A percentile compares a stretch with the other conserved stretches of the same genome.
These are phyloP conservation scores for Aricia artaxerxes DNA, from an alignment of 2,888 invertebrate genomes.

Conservation along the genomic window DNA sequence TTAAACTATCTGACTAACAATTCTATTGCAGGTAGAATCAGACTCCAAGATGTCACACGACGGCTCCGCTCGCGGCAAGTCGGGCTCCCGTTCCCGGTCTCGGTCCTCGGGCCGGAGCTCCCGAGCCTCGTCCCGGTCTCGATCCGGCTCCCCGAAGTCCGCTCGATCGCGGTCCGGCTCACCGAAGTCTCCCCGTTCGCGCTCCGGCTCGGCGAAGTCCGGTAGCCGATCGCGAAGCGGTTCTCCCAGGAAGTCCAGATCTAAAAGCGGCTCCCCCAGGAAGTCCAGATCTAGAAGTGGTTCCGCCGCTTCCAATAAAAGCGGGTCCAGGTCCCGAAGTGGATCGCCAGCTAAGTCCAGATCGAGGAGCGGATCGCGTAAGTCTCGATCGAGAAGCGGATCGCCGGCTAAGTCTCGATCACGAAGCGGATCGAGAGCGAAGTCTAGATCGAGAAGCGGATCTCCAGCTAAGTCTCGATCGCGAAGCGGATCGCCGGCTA, in stretches of 20 bases:
- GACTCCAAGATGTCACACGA: conserved; percentile 63
- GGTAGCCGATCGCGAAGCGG: not conserved
- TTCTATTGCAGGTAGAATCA: conserved; percentile 54
- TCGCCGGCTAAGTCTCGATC: conserved; percentile 42
- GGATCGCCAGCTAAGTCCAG: too few relatives aligned
- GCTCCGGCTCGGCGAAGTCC: conserved; percentile 45
- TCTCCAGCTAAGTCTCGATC: conserved; percentile 44
- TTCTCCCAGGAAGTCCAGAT: not conserved
- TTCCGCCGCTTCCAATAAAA: too few relatives aligned
- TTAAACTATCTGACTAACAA: too few relatives aligned
- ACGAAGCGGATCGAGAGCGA: conserved; percentile 50
- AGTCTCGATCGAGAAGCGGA: not conserved
- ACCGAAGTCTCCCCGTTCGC: conserved; percentile 43
- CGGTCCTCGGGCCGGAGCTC: conserved; percentile 54
- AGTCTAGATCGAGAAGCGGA: not conserved
- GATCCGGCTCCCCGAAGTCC: conserved; percentile 46
- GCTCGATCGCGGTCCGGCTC: conserved; percentile 50
- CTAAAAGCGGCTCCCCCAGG: not conserved
- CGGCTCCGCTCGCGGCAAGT: conserved; percentile 52
- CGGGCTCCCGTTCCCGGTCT: conserved; percentile 50
- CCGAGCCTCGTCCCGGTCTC: conserved; percentile 51
- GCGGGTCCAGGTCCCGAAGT: too few relatives aligned
- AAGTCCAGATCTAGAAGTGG: not conserved
- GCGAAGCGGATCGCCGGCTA: conserved; percentile 41
- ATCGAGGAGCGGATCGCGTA: conserved; percentile 35